Base-by-base conservation (phyloP, 2,797 vertebrate species). In the Rhynchotus rufescens region DNA sequence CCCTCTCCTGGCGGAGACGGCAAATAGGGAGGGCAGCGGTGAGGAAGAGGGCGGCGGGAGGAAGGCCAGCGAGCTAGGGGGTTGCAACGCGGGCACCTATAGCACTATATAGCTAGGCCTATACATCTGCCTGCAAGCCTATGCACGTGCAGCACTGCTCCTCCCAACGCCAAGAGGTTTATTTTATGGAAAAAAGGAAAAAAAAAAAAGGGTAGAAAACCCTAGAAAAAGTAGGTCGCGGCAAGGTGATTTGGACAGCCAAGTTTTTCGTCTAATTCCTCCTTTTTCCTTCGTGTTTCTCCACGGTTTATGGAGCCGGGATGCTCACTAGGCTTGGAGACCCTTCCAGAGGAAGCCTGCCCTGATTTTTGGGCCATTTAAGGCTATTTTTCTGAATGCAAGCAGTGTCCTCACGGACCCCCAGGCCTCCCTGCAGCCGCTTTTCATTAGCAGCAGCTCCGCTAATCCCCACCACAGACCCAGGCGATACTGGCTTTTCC, bases 1-100 rank as follows among this genome's bases (percentile, higher is more conserved):
- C 97, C 97, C 97, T 97, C 97, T 97, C 97, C 97, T 98, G 97
- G 97, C 96, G 89, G 94, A 97, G 94, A 96, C 93, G 92, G 96
- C 83, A 91, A 94, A 95, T 77, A 91, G 75, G 92, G 89, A 3
- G 83, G 65, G 75, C 78, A 40, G n/a, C 7, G 38, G 4, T 4
- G 4, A 49, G 47, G 47, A 23, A 22, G 47, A 49, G 47, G 21
- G 47, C 47, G 47, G 47, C 11, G 47, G 47, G 47, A 49, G 22
- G 47, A 49, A 49, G 47, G 47, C 47, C 22, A 22, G 22, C 22
- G 22, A 45, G 45, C 42, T 16, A 16, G 6, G 42, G 42, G 42
- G 42, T 42, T 42, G 42, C 8, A 14, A 44, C 38, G 28, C 65
- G 26, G 42, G 66, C 52, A 9, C 32, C 2, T 25, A 19, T 36